Base-by-base conservation (phyloP, 2,113 vertebrate species). In the Dipodomys spectabilis region DNA sequence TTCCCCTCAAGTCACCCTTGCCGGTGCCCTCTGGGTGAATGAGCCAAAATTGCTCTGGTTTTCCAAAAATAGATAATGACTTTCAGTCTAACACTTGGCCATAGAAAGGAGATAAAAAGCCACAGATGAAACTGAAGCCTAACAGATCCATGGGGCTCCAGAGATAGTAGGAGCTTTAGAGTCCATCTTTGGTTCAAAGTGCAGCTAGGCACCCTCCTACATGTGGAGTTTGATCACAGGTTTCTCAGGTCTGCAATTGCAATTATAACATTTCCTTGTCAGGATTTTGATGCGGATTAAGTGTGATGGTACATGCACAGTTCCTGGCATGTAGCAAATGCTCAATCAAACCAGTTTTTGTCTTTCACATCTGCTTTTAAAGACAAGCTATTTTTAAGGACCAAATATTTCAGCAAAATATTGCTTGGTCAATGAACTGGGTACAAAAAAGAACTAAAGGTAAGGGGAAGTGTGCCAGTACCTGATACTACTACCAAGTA, bases 21-120 rank as follows among this genome's bases (percentile, higher is more conserved):
- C 57, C 18, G 84, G 79, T 84, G 78, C 64, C 49, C 32, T 92
- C 25, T 92, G 73, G 23, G 69, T 73, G 75, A 95, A 84, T 49
- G 84, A 92, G 45, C 73, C 74, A 81, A 60, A 92, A 90, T 12
- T 6, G 27, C 11, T 75, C 77, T 18, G 75, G 79, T 18, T 30
- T 77, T 94, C 75, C 68, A 84, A 94, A 96, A 96, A 95, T 64
- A 94, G 53, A 91, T 45, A 44, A 94, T 64, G 77, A 87, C 28
- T 89, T 83, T 68, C 81, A 89, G 81, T 84, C 30, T 45, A 87
- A 90, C 28, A 49, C 35, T 78, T 73, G 77, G 60, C 57, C 81
- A 81, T 28, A 83, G 82, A 83, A 89, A 95, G 30, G 77, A 62
- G 45, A 95, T 68, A 60, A 89, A 94, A 77, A 89, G 18, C 73